Evolutionary conservation across 1,140 invertebrate genomes (phyloP).

Genomic region (Heliconius hermathena): DNA sequence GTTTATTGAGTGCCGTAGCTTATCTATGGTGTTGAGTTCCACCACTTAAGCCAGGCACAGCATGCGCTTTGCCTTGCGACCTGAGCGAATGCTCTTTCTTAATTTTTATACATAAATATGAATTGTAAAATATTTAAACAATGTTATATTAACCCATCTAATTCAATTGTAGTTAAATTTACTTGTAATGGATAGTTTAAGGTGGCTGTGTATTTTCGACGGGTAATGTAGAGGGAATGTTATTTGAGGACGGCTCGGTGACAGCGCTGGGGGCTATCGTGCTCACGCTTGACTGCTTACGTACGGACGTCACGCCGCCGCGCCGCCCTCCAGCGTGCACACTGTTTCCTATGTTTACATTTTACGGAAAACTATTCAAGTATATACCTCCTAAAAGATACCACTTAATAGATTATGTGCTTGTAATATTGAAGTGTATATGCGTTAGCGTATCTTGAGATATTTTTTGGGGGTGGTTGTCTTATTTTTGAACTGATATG

Average conservation of each 20-base stretch:
- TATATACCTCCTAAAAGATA: constrained; percentile 12
- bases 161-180: background rate
- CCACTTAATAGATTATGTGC: constrained; percentile 10
- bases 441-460: background rate
- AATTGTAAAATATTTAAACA: too few species aligned
- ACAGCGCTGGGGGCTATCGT: constrained; percentile 57
- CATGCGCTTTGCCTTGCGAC: too few species aligned
- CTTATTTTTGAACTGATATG: too few species aligned
- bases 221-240: constrained; percentile 31
- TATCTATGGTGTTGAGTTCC: too few species aligned
- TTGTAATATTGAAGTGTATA: background rate
- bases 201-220: constrained; percentile 23
- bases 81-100: too few species aligned
- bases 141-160: background rate
- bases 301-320: constrained; percentile 27
- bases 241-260: constrained; percentile 42
- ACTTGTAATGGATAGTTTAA: constrained; percentile 16
- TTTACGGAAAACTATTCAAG: constrained; percentile 19
- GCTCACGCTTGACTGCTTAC: constrained; percentile 54
- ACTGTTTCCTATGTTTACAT: constrained; percentile 38
- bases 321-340: constrained; percentile 39
- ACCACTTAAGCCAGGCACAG: too few species aligned
- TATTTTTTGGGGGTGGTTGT: too few species aligned
- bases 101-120: background rate
- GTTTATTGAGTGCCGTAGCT: too few species aligned